phyloP scores from a whole-genome alignment of 2,113 vertebrate genomes.

The Hypocryptadius cinnamomeus region DNA sequence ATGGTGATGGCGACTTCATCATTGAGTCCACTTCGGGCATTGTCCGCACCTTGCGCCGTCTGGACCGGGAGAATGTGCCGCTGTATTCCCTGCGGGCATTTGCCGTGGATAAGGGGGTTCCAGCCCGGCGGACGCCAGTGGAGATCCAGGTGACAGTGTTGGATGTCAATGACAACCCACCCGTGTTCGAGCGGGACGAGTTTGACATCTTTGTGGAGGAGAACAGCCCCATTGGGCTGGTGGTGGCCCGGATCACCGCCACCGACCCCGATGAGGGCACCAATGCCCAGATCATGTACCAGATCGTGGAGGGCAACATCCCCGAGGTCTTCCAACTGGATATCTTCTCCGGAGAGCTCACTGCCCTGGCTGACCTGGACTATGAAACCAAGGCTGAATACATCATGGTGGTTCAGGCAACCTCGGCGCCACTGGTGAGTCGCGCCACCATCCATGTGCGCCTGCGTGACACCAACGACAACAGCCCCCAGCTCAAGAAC shows the following conservation, averaged over 20 bases:
- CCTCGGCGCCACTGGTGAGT: conserved; percentile 92
- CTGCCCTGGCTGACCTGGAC: conserved; percentile 87
- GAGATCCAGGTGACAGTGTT: conserved; percentile 84
- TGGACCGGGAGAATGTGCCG: conserved; percentile 90
- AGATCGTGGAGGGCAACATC: conserved; percentile 96
- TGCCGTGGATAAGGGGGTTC: conserved; percentile 88
- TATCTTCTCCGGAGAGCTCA: conserved; percentile 94
- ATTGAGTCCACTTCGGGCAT: conserved; percentile 94
- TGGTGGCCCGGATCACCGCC: conserved; percentile 86
- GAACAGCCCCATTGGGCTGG: conserved; percentile 92
- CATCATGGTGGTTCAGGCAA: conserved; percentile 91
- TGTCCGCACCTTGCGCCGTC: conserved; percentile 83
- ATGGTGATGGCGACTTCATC: conserved; percentile 92
- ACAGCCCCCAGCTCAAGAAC: conserved; percentile 86
- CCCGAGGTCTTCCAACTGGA: conserved; percentile 94
- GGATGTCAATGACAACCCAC: conserved; percentile 94
- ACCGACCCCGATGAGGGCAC: conserved; percentile 93
- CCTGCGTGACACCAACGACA: conserved; percentile 89
- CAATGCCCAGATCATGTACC: conserved; percentile 98
- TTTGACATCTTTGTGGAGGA: conserved; percentile 94
- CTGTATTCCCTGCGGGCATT: conserved; percentile 82
- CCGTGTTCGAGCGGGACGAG: conserved; percentile 89
- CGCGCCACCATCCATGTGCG: conserved; percentile 89
- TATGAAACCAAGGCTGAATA: conserved; percentile 87
- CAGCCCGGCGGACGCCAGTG: conserved; percentile 77